Percentiles rank a stretch among this genome's conserved stretches.
phyloP scores from a whole-genome alignment of 2,797 vertebrate species.

The Urosaurus nigricauda region DNA sequence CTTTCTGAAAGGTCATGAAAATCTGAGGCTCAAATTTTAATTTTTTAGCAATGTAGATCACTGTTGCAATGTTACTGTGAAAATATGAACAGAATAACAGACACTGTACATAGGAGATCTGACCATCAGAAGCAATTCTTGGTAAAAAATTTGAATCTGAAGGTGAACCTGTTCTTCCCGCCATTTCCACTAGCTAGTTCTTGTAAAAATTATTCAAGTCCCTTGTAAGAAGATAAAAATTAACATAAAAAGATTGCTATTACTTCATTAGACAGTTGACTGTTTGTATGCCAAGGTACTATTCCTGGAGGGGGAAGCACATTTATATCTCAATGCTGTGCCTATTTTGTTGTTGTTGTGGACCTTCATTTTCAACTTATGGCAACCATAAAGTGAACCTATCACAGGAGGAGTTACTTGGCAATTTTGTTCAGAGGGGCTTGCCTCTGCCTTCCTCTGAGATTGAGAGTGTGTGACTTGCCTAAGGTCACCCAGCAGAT shows the following conservation, averaged over 20 bases:
- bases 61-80: neutral
- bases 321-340: too few relatives aligned
- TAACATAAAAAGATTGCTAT: neutral
- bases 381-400: too few relatives aligned
- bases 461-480: too few relatives aligned
- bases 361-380: too few relatives aligned
- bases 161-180: neutral
- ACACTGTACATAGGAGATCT: neutral
- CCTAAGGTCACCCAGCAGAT: too few relatives aligned
- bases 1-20: neutral
- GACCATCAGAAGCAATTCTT: neutral
- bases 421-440: too few relatives aligned
- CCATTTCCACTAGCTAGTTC: neutral
- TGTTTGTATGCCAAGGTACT: neutral
- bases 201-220: neutral
- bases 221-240: too few relatives aligned
- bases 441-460: too few relatives aligned
- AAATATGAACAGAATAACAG: neutral
- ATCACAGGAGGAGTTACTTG: too few relatives aligned
- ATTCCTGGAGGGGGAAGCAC: too few relatives aligned
- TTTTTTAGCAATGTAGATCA: neutral
- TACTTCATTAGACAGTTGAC: neutral
- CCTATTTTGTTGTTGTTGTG: too few relatives aligned
- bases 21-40: accelerated
- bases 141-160: neutral